Evolutionary conservation across 2,797 vertebrate genomes (phyloP).

Genomic region (Sylvilagus floridanus): DNA sequence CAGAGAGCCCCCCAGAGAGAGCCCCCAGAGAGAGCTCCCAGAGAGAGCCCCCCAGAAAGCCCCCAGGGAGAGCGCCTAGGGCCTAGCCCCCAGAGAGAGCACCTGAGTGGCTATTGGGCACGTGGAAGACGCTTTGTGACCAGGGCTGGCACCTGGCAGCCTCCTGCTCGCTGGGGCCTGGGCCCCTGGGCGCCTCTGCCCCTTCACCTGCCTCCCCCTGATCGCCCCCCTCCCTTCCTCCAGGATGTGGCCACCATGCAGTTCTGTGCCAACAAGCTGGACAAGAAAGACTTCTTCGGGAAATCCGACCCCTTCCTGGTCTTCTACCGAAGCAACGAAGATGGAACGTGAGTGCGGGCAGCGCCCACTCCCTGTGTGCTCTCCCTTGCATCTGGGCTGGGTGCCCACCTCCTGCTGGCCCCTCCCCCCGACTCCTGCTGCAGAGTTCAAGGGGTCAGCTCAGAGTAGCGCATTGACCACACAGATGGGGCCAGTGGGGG

Average conservation of each 20-base stretch:
- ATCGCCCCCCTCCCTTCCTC: not conserved
- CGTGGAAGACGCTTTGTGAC: not conserved
- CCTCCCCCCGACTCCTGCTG: not conserved
- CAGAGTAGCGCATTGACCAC: not conserved
- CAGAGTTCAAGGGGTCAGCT: no score
- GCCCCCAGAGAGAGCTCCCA: no score
- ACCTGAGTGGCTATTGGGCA: no score
- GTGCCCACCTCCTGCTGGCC: not conserved
- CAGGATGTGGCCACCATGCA: conserved; percentile 97
- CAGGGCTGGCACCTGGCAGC: not conserved
- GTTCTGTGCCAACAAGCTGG: conserved; percentile 98
- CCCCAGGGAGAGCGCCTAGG: not conserved
- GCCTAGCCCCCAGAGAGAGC: no score
- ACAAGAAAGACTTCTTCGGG: conserved; percentile 98
- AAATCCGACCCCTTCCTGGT: conserved; percentile 98
- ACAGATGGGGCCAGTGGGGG: not conserved
- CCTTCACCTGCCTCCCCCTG: not conserved
- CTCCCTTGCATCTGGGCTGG: not conserved
- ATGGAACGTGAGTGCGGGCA: conserved; percentile 93
- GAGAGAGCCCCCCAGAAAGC: no score
- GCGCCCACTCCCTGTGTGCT: accelerated
- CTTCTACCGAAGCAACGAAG: conserved; percentile 97
- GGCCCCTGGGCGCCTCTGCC: no score
- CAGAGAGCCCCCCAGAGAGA: no score
- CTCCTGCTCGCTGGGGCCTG: not conserved